phyloP scores from a whole-genome alignment of 2,113 vertebrate genomes.

The Melanotaenia duboulayi region DNA sequence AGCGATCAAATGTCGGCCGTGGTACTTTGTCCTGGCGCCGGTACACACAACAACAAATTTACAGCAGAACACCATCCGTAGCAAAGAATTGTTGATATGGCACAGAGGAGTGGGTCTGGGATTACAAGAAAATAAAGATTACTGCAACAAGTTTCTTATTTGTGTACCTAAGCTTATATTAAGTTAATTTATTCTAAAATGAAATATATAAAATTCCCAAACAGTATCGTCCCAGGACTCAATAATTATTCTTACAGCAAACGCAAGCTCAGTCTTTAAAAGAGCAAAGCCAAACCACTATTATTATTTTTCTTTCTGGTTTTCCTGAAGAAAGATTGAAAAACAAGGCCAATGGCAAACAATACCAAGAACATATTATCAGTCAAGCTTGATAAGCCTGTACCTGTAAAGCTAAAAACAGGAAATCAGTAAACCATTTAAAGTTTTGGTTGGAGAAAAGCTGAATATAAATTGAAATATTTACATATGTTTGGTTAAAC shows the following conservation, averaged over 20 bases:
- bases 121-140: neutral
- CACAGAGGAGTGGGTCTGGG: too few species aligned
- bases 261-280: conserved; percentile 9
- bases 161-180: too few species aligned
- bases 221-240: too few species aligned
- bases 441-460: neutral
- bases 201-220: too few species aligned
- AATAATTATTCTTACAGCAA: neutral
- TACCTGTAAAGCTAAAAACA: neutral
- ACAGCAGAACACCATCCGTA: neutral
- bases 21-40: too few species aligned
- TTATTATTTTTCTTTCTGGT: neutral
- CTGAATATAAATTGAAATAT: neutral
- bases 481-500: neutral
- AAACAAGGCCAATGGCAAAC: conserved; percentile 22
- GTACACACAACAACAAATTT: neutral
- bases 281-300: neutral
- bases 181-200: too few species aligned
- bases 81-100: too few species aligned
- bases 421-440: neutral
- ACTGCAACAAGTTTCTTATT: too few species aligned
- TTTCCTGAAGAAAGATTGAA: conserved; percentile 7
- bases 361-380: conserved; percentile 22
- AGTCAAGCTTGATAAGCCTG: neutral
- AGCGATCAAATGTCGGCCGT: too few species aligned